Percentiles rank a stretch among this genome's conserved stretches.
phyloP scores from a whole-genome alignment of 2,113 vertebrate genomes.

The Spheniscus mendiculus region DNA sequence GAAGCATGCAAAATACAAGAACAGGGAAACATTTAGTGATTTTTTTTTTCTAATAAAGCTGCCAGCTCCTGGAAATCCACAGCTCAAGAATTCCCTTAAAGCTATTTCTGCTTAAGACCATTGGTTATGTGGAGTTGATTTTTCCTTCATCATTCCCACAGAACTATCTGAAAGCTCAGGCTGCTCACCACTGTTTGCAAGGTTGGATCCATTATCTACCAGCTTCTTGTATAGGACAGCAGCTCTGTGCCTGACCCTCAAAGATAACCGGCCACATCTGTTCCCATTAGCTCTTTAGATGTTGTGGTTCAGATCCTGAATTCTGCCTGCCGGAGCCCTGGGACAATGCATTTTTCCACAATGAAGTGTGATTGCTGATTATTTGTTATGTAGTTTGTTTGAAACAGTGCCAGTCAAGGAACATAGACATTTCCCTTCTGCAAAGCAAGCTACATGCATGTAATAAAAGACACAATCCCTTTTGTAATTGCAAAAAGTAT shows the following conservation, averaged over 20 bases:
- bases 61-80: neutral
- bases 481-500: neutral
- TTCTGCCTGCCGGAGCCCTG: neutral
- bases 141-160: neutral
- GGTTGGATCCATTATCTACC: neutral
- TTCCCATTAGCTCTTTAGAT: neutral
- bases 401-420: neutral
- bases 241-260: neutral
- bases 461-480: neutral
- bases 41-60: neutral
- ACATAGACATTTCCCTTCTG: neutral
- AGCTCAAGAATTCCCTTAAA: neutral
- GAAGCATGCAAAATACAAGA: neutral
- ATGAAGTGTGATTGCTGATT: neutral
- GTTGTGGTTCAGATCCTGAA: neutral
- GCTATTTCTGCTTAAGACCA: neutral
- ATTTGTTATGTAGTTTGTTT: neutral
- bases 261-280: neutral
- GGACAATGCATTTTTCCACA: neutral
- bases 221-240: neutral
- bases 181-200: neutral
- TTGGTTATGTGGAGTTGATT: neutral
- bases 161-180: neutral
- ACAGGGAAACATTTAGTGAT: neutral
- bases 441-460: neutral